Base-by-base conservation (phyloP, 1,140 invertebrate species). In the Cherax quadricarinatus region DNA sequence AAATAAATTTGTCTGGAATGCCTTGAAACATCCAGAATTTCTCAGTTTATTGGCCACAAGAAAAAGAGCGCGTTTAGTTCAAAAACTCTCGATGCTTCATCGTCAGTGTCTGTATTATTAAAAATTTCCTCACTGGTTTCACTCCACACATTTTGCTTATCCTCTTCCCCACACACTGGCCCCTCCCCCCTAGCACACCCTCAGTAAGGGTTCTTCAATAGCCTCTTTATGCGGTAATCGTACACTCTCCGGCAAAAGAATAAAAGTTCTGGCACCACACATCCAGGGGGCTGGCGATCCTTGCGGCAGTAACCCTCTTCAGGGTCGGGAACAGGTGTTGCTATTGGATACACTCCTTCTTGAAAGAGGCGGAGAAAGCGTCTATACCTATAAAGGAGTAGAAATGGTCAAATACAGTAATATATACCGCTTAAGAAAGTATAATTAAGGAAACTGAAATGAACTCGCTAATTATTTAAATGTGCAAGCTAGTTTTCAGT, bases 181-280 rank as follows among this genome's bases (percentile, higher is more conserved):
- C 90, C 90, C 90, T 91, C 85, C 90, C 90, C 90, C 84, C 41
- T 48, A 62, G 62, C 91, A 88, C 83, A 86, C 92, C 88, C 83
- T 93, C 86, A 94, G 93, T 94, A 96, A 85, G 95, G 95, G 94
- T 96, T 96, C 94, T 96, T 96, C 66, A 96, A 93, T 88, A 96
- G 95, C 70, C 96, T 94, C 93, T 96, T 96, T 91, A 98, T 97
- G 88, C 98, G 96, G 95, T 98, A 99, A 95, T 99, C 98, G 95
- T 99, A 99, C 60, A 99, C 98, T 93, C 97, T 97, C 24, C 98
- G 97, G 95, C 98, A 99, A 95, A 99, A 98, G 94, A 99, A 98
- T 3, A 99, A 97, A 95, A 98, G 97, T 93, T 99, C 98, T 7
- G 97, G 96, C 53, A 97, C 97, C 12, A 97, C 96, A 93, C 97